Percentiles rank a stretch among this genome's conserved stretches.
Conservation (phyloP, 2,797 vertebrate genomes). For the Chloroceryle inda region DNA sequence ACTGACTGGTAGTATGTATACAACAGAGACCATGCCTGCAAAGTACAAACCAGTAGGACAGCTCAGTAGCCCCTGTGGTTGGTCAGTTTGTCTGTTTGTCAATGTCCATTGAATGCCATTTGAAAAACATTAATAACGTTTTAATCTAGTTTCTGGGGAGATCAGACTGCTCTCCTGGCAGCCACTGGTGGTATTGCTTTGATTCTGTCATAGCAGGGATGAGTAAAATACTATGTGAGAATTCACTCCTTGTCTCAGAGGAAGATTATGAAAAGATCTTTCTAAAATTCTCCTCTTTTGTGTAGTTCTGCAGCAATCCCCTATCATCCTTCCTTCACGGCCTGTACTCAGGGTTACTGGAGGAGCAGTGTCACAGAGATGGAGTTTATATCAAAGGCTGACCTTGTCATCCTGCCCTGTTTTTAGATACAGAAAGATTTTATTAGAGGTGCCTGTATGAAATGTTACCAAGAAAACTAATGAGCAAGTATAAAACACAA, state of each 20-base stretch:
- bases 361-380: not conserved
- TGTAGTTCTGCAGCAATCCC: not conserved
- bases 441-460: not conserved
- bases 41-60: not conserved
- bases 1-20: not conserved
- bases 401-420: not conserved
- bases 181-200: not conserved
- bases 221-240: not conserved
- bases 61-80: not conserved
- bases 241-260: not conserved
- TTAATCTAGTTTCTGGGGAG: not conserved
- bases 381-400: not conserved
- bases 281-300: not conserved
- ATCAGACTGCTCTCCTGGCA: not conserved
- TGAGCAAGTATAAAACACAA: not conserved
- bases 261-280: not conserved
- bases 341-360: not conserved
- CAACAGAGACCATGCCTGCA: fast-evolving
- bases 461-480: not conserved
- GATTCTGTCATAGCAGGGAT: not conserved
- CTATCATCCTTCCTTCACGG: not conserved
- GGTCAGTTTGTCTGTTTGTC: not conserved
- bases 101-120: not conserved
- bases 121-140: not conserved
- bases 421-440: not conserved